Evolutionary conservation across 2,797 vertebrate species (phyloP).

Genomic region (Toxotes lorentzi): DNA sequence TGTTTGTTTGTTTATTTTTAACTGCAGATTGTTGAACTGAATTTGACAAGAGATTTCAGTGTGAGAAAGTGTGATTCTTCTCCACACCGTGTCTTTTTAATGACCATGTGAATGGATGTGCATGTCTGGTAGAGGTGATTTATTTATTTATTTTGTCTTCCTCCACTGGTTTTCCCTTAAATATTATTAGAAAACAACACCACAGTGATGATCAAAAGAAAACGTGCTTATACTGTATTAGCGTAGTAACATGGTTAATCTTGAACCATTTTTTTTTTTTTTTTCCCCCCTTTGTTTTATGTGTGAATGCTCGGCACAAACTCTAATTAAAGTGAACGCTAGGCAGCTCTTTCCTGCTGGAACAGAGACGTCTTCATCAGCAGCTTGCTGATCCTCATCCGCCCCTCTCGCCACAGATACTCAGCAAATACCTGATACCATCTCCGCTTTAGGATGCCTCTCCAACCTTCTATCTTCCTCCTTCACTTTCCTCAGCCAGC

Average conservation of each 20-base stretch:
- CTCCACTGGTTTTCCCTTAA: constrained; percentile 5
- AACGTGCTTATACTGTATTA: constrained; percentile 35
- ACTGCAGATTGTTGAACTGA: constrained; percentile 7
- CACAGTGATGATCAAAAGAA: constrained; percentile 58
- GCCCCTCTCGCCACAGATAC: constrained; percentile 67
- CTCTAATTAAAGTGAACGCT: constrained; percentile 76
- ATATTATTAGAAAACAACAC: constrained; percentile 41
- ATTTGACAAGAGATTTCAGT: constrained; percentile 15
- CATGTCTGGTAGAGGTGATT: constrained; percentile 16
- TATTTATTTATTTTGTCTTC: neutral
- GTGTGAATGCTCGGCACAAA: constrained; percentile 46
- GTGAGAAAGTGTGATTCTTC: constrained; percentile 22
- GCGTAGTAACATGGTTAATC: constrained; percentile 38
- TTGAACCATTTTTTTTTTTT: constrained; percentile 36
- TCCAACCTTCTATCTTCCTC: constrained; percentile 70
- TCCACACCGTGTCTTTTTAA: constrained; percentile 19
- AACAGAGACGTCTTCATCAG: constrained; percentile 73
- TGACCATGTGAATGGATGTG: constrained; percentile 34
- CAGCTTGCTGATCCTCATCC: constrained; percentile 67
- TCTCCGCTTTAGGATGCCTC: constrained; percentile 70
- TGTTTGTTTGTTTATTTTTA: constrained; percentile 4
- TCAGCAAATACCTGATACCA: constrained; percentile 69
- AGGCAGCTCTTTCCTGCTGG: constrained; percentile 53
- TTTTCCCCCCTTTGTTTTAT: constrained; percentile 32
- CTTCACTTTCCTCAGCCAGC: constrained; percentile 39